Base-by-base conservation (phyloP, 2,888 invertebrate species). In the Pemphredon lugubris region DNA sequence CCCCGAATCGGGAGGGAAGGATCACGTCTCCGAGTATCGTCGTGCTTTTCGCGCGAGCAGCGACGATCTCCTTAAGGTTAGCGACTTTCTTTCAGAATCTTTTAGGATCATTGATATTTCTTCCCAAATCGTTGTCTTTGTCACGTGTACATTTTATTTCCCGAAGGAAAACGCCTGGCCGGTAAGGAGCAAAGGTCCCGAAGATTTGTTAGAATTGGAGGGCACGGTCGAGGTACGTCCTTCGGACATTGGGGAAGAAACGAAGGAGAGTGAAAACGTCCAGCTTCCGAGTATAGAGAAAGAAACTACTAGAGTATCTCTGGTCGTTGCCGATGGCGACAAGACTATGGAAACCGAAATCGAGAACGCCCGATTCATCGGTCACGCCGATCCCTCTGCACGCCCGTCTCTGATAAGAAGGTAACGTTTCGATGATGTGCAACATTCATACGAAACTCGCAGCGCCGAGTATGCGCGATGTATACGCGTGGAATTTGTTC, bases 1-100 rank as follows among this genome's bases (percentile, higher is more conserved):
- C 21, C 73, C 55, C 16, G 71, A 79, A n/a, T 11, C 18, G 30
- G 42, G 54, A 3, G 47, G 44, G n/a, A 66, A 67, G 14, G 50
- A 51, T 32, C 77, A 83, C 47, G 68, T 85, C 26, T 85, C 88
- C 13, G 89, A 88, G 59, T 88, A 89, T 68, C 84, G 84, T 13
- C 80, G 84, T 16, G 84, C 88, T 13, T 88, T 87, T 57, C 81
- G 85, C 23, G 83, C 83, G 11, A 85, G 76, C 30, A 79, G 80
- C 70, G 86, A 88, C 50, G 86, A 88, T 39, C 67, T 85, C 44
- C 74, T 83, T 7, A 82, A 82, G 72, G 76, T 82, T 53, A 34
- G 47, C 13, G 7, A 34, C n/a, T 30, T 4, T 26, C 16, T 64
- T 16, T 13, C 51, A 57, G 20, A 11, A 57, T 68, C 69, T 68